phyloP scores from a whole-genome alignment of 2,113 vertebrate species.

The Astur gentilis region DNA sequence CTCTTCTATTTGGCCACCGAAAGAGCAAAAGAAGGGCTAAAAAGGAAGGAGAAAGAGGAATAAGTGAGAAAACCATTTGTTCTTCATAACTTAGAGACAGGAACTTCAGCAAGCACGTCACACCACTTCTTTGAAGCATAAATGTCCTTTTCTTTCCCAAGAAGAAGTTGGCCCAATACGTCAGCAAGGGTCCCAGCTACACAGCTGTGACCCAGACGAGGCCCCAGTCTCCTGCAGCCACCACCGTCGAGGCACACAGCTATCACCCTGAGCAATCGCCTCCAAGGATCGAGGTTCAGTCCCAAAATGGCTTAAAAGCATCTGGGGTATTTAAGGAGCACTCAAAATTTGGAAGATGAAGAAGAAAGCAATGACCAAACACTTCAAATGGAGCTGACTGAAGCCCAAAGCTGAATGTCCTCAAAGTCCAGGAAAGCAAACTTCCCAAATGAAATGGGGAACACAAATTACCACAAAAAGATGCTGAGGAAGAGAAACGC shows the following conservation, averaged over 20 bases:
- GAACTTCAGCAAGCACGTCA: not conserved
- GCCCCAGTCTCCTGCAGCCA: not conserved
- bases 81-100: not conserved
- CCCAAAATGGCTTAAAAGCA: not conserved
- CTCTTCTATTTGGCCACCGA: not conserved
- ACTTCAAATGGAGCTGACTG: not conserved
- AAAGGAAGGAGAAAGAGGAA: not conserved
- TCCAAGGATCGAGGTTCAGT: not conserved
- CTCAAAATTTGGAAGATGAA: not conserved
- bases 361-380: not conserved
- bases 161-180: not conserved
- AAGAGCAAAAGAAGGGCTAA: not conserved
- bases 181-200: rapidly evolving
- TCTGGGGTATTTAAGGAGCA: not conserved
- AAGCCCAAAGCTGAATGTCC: not conserved
- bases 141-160: not conserved
- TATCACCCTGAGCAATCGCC: not conserved
- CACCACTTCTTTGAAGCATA: not conserved
- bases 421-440: not conserved
- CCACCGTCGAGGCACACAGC: not conserved
- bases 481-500: not conserved
- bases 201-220: rapidly evolving
- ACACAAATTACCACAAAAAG: not conserved
- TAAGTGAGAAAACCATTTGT: not conserved
- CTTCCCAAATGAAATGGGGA: not conserved